Base-by-base conservation (phyloP, 2,888 invertebrate species). In the Acrobasis consociella region DNA sequence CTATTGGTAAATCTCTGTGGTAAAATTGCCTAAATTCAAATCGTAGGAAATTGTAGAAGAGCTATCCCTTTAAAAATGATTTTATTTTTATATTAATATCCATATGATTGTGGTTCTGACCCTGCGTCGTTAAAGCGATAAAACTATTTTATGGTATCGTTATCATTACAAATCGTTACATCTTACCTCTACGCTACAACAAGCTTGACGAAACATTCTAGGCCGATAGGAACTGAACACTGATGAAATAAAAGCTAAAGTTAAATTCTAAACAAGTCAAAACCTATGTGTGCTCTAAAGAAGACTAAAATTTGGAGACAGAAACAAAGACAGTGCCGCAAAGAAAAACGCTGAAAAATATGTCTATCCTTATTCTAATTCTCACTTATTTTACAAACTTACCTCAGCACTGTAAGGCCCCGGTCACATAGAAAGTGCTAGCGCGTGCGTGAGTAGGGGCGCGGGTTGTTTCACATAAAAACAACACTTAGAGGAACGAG, bases 121-220 rank as follows among this genome's bases (percentile, higher is more conserved):
- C 91, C 91, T 92, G 91, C 91, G 85, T 91, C 87, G 88, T 90
- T 89, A 84, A 91, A 91, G 91, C 90, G 82, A 89, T 89, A 87
- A 77, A 83, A 78, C 82, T 87, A 87, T 83, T 80, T 77, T 82
- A 83, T 81, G 77, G 80, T 85, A 86, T 71, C 78, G 77, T 85
- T 85, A 86, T 82, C 71, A 74, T 71, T 78, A 80, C 75, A 80
- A 86, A 82, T 82, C 80, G 76, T 81, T 85, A 83, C 77, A 73
- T 69, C 77, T 75, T 80, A 80, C 64, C 49, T 62, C 71, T 80
- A 82, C 61, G 70, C 85, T 89, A 89, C 80, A 80, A 78, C 72
- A 88, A 89, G 88, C 88, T 76, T 85, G 82, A 86, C 82, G 81
- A 85, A 87, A 86, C 79, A 83, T 80, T 77, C 83, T 90, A 91